A percentile compares a stretch with the other conserved stretches of the same genome.
These are phyloP conservation scores for Cassiopea xamachana DNA, from an alignment of 30 jellyfish, hydroid and myxozoan genomes.

Conservation along the genomic window DNA sequence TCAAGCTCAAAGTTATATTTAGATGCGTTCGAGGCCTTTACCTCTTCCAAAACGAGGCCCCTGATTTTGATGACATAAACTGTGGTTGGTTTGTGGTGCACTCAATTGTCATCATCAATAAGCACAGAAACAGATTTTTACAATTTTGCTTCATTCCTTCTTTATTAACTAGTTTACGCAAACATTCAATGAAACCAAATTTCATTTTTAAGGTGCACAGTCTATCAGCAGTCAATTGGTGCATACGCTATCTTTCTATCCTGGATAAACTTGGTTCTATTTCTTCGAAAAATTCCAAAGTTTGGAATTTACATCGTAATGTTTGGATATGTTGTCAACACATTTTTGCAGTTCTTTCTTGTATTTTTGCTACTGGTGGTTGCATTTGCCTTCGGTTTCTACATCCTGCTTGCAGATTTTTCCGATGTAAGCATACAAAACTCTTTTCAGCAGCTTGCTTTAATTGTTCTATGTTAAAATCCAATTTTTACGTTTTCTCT, in stretches of 20 bases:
- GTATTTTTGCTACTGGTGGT: conserved; percentile 80
- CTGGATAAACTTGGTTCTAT: conserved; percentile 81
- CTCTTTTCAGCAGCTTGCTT: background rate
- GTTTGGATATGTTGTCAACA: conserved; percentile 78
- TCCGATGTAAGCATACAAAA: conserved; percentile 20
- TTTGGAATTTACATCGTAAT: conserved; percentile 91
- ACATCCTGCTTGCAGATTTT: conserved; percentile 55
- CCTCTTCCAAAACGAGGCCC: too few relatives aligned
- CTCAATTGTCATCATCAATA: too few relatives aligned
- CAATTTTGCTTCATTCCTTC: too few relatives aligned
- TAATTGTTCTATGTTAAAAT: too few relatives aligned
- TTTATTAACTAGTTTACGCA: too few relatives aligned
- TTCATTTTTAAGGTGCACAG: conserved; percentile 59
- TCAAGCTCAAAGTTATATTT: too few relatives aligned
- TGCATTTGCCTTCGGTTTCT: conserved; percentile 87
- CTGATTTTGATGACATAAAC: too few relatives aligned
- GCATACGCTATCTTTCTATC: conserved; percentile 82
- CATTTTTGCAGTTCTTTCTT: conserved; percentile 82
- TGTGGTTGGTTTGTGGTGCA: too few relatives aligned
- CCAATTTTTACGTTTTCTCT: too few relatives aligned
- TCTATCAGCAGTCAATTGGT: conserved; percentile 84
- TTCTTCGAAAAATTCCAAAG: conserved; percentile 83
- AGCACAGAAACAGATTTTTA: too few relatives aligned
- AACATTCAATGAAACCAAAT: too few relatives aligned
- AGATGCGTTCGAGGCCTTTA: too few relatives aligned